A percentile compares a stretch with the other conserved stretches of the same genome.
Conservation (phyloP, 23 tunicate species). For the Pegea sp. region DNA sequence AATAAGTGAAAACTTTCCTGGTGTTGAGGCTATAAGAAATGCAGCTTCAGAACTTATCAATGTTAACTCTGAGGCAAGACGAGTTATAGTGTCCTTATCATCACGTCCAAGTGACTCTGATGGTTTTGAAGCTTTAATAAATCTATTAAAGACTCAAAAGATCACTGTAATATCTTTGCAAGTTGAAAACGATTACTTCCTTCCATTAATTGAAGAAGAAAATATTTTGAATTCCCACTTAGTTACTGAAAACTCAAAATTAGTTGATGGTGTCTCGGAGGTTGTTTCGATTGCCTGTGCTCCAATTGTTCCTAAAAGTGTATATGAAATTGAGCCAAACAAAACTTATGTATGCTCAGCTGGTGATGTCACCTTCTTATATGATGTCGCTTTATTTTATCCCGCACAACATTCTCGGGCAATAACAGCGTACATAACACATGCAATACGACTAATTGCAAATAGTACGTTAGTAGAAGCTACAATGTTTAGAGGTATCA, state of each 20-base stretch:
- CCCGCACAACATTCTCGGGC: not conserved
- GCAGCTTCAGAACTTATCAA: not conserved
- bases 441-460: slow-evolving; percentile 1
- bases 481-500: slow-evolving; percentile 15
- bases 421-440: slow-evolving; percentile 3
- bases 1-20: not conserved
- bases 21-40: not conserved
- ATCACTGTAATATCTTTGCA: not conserved
- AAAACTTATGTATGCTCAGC: slow-evolving; percentile 9
- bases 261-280: too few relatives aligned
- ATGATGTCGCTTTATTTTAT: slow-evolving; percentile 3
- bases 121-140: not conserved
- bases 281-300: not conserved
- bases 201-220: not conserved
- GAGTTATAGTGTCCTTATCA: not conserved
- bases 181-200: not conserved
- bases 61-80: not conserved
- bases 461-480: not conserved
- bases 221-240: not conserved
- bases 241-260: not conserved
- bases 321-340: not conserved
- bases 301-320: not conserved
- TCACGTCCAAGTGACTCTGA: not conserved
- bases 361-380: slow-evolving; percentile 5
- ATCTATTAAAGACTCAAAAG: not conserved